phyloP scores from a whole-genome alignment of 2,888 invertebrate species.

The Callyntrura guangdongensis region DNA sequence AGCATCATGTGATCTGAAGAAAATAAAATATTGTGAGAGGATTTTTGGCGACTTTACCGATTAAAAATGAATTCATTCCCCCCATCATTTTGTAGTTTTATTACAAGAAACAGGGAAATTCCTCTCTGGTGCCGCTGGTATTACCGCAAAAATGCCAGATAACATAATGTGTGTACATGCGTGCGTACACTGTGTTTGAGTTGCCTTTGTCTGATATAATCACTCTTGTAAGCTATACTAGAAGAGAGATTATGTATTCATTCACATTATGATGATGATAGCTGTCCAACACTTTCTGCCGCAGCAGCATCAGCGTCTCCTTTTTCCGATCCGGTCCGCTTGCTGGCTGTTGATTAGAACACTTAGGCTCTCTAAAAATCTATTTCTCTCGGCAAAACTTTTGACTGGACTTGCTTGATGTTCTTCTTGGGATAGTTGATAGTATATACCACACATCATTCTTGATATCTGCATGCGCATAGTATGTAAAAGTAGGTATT shows the following conservation, averaged over 20 bases:
- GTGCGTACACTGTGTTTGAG: constrained; percentile 29
- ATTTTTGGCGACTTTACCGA: constrained; percentile 40
- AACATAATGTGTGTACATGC: constrained; percentile 56
- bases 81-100: neutral
- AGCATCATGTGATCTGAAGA: neutral
- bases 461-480: neutral
- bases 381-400: constrained; percentile 23
- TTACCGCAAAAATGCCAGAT: constrained; percentile 64
- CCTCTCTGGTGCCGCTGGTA: constrained; percentile 21
- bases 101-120: constrained; percentile 4
- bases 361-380: constrained; percentile 45
- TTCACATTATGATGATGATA: constrained; percentile 76
- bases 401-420: constrained; percentile 73
- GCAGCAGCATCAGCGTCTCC: constrained; percentile 14
- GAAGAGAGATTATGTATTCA: constrained; percentile 68
- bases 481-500: neutral
- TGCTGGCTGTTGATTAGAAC: constrained; percentile 74
- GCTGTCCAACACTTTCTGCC: constrained; percentile 66
- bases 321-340: constrained; percentile 70
- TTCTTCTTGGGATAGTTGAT: constrained; percentile 21
- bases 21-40: constrained; percentile 48
- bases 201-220: constrained; percentile 76
- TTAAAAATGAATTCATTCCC: neutral
- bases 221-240: constrained; percentile 69
- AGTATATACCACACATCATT: neutral